phyloP scores from a whole-genome alignment of 2,888 invertebrate genomes.

The Cataglyphis altisquamis region DNA sequence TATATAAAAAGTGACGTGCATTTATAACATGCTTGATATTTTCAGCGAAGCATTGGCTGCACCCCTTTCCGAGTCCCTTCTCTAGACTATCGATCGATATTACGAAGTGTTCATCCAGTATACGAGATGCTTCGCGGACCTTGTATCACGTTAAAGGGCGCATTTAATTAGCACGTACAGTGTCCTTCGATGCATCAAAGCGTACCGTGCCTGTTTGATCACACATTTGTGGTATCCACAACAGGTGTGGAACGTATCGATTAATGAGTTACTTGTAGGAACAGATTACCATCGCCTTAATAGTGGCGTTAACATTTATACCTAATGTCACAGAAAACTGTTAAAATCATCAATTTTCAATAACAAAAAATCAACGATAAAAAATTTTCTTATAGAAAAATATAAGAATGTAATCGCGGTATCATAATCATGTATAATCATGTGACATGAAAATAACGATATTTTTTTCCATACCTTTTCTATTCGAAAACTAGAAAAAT shows the following conservation, averaged over 20 bases:
- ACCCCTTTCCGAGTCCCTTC: not conserved
- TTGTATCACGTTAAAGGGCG: slow-evolving; percentile 77
- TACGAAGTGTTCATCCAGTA: slow-evolving; percentile 65
- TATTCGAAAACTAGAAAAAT: not conserved
- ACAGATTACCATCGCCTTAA: not conserved
- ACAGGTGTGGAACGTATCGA: slow-evolving; percentile 54
- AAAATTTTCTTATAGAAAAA: not conserved
- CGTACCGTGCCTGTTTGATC: slow-evolving; percentile 51
- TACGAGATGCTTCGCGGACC: slow-evolving; percentile 62
- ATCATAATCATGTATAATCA: not conserved
- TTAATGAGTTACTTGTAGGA: slow-evolving; percentile 31
- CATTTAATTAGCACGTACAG: slow-evolving; percentile 79
- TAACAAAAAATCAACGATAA: not conserved
- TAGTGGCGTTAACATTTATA: not conserved
- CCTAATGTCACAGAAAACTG: not conserved
- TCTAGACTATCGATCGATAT: slow-evolving; percentile 65
- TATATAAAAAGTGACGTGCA: slow-evolving; percentile 4
- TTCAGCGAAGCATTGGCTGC: slow-evolving; percentile 3
- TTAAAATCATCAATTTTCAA: not conserved
- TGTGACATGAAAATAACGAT: not conserved
- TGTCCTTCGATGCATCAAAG: slow-evolving; percentile 61
- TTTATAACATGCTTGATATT: slow-evolving; percentile 24
- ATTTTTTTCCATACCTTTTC: not conserved
- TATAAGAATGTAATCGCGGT: not conserved
- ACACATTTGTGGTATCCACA: slow-evolving; percentile 57